Conservation (phyloP, 2,888 invertebrate genomes). For the Thymelicus acteon region DNA sequence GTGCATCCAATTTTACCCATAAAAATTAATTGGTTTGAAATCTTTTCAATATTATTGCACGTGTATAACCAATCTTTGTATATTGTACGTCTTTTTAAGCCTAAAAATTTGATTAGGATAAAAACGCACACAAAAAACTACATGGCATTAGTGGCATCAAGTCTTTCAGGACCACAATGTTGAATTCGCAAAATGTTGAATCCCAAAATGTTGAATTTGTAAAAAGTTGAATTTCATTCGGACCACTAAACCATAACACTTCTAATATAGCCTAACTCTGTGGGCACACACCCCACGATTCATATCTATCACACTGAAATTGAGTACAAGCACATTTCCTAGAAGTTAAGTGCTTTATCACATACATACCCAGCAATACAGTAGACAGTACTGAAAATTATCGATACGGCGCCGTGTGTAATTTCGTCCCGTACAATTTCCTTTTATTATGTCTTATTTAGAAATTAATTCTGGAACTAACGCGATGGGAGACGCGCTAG, state of each 20-base stretch:
- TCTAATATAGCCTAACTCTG: background rate
- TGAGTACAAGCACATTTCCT: slow-evolving; percentile 1
- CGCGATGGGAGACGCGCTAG: slow-evolving; percentile 49
- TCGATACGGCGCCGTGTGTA: background rate
- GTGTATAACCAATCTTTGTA: too few species aligned
- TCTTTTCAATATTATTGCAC: too few species aligned
- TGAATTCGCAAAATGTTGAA: too few species aligned
- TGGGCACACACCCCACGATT: background rate
- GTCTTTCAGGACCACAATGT: too few species aligned
- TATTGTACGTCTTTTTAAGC: too few species aligned
- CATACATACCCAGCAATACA: background rate
- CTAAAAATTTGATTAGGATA: too few species aligned
- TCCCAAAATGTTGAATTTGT: too few species aligned
- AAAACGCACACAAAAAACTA: too few species aligned
- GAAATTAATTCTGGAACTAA: slow-evolving; percentile 41
- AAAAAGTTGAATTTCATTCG: too few species aligned
- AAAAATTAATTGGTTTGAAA: too few species aligned
- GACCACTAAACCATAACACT: background rate
- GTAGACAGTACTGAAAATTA: slow-evolving; percentile 21
- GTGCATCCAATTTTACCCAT: too few species aligned
- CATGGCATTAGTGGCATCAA: too few species aligned
- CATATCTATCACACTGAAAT: slow-evolving; percentile 8
- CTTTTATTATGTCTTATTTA: slow-evolving; percentile 57
- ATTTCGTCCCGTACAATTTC: slow-evolving; percentile 27
- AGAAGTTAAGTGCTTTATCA: background rate